Evolutionary conservation across 2,797 vertebrate genomes (phyloP).

Genomic region (Cyprinella venusta): DNA sequence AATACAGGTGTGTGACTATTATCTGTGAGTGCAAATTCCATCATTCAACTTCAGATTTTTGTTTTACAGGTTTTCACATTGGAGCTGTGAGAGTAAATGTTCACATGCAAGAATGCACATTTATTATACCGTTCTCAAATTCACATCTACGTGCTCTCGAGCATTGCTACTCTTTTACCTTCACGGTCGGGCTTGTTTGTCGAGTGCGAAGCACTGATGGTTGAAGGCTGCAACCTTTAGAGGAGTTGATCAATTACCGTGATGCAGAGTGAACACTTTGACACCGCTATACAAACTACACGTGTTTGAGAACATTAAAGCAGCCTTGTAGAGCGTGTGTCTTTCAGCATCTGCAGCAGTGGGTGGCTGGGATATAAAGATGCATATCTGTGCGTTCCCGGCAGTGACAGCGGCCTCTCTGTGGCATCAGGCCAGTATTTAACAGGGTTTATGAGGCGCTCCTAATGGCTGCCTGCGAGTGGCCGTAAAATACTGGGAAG

Average conservation of each 20-base stretch:
- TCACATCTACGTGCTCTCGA: no score
- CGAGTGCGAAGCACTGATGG: neutral
- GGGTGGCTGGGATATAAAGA: slow-evolving; percentile 8
- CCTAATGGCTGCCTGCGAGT: slow-evolving; percentile 69
- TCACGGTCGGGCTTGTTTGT: slow-evolving; percentile 2
- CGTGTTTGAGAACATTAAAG: slow-evolving; percentile 1
- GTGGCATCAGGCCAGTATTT: slow-evolving; percentile 66
- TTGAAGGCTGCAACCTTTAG: slow-evolving; percentile 36
- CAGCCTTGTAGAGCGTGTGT: neutral
- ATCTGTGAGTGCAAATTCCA: no score
- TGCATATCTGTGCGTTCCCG: neutral
- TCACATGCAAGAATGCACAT: no score
- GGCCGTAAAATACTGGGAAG: slow-evolving; percentile 51
- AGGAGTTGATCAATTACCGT: slow-evolving; percentile 32
- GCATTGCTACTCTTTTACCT: no score
- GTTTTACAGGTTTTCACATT: no score
- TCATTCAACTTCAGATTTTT: no score
- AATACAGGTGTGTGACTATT: no score
- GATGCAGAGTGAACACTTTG: slow-evolving; percentile 24
- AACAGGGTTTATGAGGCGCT: slow-evolving; percentile 79
- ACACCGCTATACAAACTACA: slow-evolving; percentile 10
- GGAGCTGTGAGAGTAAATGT: no score
- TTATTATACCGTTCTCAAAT: no score
- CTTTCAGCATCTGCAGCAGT: neutral
- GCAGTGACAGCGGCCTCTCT: slow-evolving; percentile 3